Base-by-base conservation (phyloP, 2,888 invertebrate genomes). In the Autographa pulchrina region DNA sequence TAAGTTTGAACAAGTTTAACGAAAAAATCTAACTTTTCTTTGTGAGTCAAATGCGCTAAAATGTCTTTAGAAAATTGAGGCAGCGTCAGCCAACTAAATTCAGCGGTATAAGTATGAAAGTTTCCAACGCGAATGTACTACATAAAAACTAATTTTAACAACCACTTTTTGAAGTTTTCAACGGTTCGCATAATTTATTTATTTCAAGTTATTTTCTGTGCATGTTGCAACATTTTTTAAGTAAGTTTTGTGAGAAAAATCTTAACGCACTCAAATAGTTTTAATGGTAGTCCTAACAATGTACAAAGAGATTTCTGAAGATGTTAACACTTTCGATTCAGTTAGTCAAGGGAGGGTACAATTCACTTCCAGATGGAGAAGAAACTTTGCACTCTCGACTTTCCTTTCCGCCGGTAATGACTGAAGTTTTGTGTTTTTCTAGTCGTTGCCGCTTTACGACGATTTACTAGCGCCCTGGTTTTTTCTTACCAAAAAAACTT, bases 361-460 rank as follows among this genome's bases (percentile, higher is more conserved):
- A 88, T 88, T 88, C 84, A 85, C 83, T 83, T 68, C 82, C 86
- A 89, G 89, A 87, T 88, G 87, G 80, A 81, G 84, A 76, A 85
- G 81, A 89, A 93, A 93, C 93, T 93, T 93, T 88, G 88, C 91
- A 92, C 93, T 92, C 85, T 84, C 82, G 77, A 80, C 85, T 81
- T 83, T 85, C 84, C 87, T 82, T 76, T 82, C 81, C 65, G 84
- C 82, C 77, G 85, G 87, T 93, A 93, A 94, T 92, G 92, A 93
- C 88, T 88, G 78, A 93, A 94, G 89, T 93, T 92, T 89, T 75
- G 86, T 90, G 90, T 92, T 93, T 91, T 93, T 92, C 89, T 91
- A 92, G 89, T 90, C 86, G 83, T 86, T 85, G 87, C 87, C 85
- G 86, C 88, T 90, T 89, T 87, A 83, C 85, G 84, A 86, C 86